phyloP scores from a whole-genome alignment of 1,140 invertebrate genomes.

The Glomeris maerens region DNA sequence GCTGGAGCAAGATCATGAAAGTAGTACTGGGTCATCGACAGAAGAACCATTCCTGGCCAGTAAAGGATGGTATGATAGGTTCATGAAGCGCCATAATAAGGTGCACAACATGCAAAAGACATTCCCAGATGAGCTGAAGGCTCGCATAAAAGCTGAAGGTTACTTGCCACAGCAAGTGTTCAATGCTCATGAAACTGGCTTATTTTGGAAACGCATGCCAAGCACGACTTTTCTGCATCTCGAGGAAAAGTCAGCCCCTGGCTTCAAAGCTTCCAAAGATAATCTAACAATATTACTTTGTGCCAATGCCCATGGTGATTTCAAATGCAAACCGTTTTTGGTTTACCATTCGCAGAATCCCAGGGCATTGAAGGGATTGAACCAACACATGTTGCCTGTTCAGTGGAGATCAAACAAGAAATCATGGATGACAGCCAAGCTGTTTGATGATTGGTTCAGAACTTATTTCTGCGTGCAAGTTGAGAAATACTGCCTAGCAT shows the following conservation, averaged over 20 bases:
- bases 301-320: slow-evolving; percentile 12
- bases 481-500: slow-evolving; percentile 1
- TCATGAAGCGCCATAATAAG: slow-evolving; percentile 24
- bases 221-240: slow-evolving; percentile 14
- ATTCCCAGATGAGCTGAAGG: slow-evolving; percentile 26
- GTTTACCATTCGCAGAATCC: slow-evolving; percentile 14
- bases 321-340: slow-evolving; percentile 15
- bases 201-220: slow-evolving; percentile 20
- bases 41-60: slow-evolving; percentile 21
- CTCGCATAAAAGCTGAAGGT: slow-evolving; percentile 26
- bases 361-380: slow-evolving; percentile 11
- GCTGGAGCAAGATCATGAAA: too few species aligned
- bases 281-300: slow-evolving; percentile 15
- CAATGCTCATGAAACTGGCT: slow-evolving; percentile 20
- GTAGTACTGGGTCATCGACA: background rate
- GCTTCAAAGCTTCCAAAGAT: slow-evolving; percentile 16
- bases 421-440: background rate
- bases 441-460: background rate
- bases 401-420: slow-evolving; percentile 2
- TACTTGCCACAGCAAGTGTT: slow-evolving; percentile 23
- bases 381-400: background rate
- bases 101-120: too few species aligned
- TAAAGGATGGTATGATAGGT: slow-evolving; percentile 29
- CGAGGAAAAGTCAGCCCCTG: slow-evolving; percentile 12
- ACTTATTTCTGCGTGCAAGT: background rate